phyloP scores from a whole-genome alignment of 2,888 invertebrate genomes.

The Tyria jacobaeae region DNA sequence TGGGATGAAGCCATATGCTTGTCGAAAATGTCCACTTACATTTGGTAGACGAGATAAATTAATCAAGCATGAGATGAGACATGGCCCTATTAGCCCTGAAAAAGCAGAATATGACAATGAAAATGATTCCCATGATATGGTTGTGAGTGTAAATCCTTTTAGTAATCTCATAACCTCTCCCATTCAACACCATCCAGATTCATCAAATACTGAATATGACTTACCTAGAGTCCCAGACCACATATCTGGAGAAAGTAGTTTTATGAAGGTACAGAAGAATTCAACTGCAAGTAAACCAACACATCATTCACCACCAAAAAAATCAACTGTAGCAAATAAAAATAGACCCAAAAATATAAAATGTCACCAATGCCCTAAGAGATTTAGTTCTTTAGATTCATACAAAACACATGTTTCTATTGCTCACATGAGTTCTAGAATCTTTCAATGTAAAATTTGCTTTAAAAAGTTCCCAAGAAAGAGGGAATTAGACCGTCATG shows the following conservation, averaged over 20 bases:
- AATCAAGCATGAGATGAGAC: slow-evolving; percentile 88
- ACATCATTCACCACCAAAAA: slow-evolving; percentile 70
- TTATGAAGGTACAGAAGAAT: slow-evolving; percentile 74
- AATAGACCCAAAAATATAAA: slow-evolving; percentile 83
- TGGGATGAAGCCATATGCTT: slow-evolving; percentile 88
- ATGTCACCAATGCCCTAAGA: slow-evolving; percentile 84
- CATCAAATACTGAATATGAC: slow-evolving; percentile 71
- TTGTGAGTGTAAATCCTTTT: slow-evolving; percentile 88
- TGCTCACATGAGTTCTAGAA: slow-evolving; percentile 84
- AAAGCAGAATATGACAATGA: slow-evolving; percentile 67
- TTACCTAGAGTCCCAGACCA: slow-evolving; percentile 84
- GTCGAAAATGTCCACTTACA: slow-evolving; percentile 88
- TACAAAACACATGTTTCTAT: slow-evolving; percentile 84
- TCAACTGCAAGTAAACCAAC: slow-evolving; percentile 63
- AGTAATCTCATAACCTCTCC: slow-evolving; percentile 81
- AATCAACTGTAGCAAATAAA: slow-evolving; percentile 66
- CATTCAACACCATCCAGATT: slow-evolving; percentile 62
- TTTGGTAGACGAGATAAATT: slow-evolving; percentile 90
- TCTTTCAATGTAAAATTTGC: slow-evolving; percentile 89
- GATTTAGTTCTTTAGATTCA: slow-evolving; percentile 81
- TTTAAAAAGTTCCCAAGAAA: slow-evolving; percentile 89
- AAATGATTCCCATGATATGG: slow-evolving; percentile 83
- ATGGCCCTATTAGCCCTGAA: slow-evolving; percentile 77
- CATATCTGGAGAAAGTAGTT: slow-evolving; percentile 81
- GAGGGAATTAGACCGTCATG: slow-evolving; percentile 90